Conservation (phyloP, 2,797 vertebrate species). For the Rhabdophis nuchalis region DNA sequence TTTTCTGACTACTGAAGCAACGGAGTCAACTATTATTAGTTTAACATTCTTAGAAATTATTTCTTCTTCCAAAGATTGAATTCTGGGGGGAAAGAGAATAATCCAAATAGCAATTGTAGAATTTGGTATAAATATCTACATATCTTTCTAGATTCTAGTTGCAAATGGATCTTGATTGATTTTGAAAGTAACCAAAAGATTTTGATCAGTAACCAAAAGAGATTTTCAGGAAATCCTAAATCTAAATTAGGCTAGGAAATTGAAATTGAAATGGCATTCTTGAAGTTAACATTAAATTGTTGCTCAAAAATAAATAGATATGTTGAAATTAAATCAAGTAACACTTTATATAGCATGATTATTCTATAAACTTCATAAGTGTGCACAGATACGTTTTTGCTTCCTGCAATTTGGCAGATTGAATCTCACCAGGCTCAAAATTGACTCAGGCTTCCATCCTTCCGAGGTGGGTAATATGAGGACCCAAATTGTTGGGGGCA, state of each 20-base stretch:
- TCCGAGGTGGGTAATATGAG: too few relatives aligned
- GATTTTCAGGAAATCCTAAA: neutral
- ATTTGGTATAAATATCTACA: neutral
- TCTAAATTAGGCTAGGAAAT: neutral
- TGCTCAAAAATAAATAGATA: neutral
- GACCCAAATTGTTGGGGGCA: too few relatives aligned
- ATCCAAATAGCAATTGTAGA: neutral
- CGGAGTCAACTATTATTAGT: conserved; percentile 78
- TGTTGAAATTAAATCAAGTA: neutral
- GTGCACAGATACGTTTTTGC: neutral
- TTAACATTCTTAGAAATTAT: conserved; percentile 78
- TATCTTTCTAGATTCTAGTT: neutral
- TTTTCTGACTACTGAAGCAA: conserved; percentile 83
- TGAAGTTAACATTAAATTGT: neutral
- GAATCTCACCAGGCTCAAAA: too few relatives aligned
- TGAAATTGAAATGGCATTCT: neutral
- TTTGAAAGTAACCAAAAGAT: neutral
- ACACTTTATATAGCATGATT: neutral
- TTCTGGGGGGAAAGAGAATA: conserved; percentile 55
- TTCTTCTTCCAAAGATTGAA: conserved; percentile 81
- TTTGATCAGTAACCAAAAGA: neutral
- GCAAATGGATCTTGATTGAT: neutral
- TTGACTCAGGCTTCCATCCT: too few relatives aligned
- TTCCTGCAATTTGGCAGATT: too few relatives aligned
- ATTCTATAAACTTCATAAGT: neutral